Percentiles rank a stretch among this genome's conserved stretches.
These are phyloP conservation scores for Opisthocomus hoazin DNA, from an alignment of 2,113 vertebrate species.

Conservation along the genomic window DNA sequence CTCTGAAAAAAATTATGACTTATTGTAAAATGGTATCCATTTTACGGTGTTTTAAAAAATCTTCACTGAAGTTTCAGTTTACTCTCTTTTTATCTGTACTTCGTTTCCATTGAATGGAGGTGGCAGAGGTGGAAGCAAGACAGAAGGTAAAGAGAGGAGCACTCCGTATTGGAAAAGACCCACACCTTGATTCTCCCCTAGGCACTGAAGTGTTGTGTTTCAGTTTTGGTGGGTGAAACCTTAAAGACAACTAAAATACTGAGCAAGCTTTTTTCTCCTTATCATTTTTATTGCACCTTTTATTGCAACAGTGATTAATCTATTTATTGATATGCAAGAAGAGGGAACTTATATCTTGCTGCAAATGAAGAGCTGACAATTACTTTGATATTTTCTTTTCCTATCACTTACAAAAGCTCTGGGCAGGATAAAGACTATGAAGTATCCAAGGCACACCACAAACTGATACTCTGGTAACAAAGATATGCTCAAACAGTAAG, in stretches of 20 bases:
- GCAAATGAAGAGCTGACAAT: background rate
- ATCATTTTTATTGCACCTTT: background rate
- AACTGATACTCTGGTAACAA: background rate
- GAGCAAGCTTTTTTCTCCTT: background rate
- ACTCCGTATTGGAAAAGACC: rapidly evolving
- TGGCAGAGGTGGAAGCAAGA: background rate
- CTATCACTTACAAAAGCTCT: background rate
- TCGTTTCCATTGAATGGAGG: background rate
- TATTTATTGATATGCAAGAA: background rate
- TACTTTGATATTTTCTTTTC: background rate
- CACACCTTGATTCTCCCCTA: rapidly evolving
- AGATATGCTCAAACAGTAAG: background rate
- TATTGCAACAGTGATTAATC: background rate
- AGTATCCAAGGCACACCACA: background rate
- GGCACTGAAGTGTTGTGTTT: rapidly evolving
- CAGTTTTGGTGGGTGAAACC: background rate
- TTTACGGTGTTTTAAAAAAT: background rate
- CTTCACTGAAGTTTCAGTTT: background rate
- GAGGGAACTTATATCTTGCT: background rate
- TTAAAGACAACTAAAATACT: background rate
- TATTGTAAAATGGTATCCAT: background rate
- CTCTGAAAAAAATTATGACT: background rate
- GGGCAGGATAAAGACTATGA: background rate
- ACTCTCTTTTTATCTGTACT: rapidly evolving
- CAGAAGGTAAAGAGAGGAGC: background rate